phyloP scores from a whole-genome alignment of 2,113 vertebrate species.

The Bufo bufo region DNA sequence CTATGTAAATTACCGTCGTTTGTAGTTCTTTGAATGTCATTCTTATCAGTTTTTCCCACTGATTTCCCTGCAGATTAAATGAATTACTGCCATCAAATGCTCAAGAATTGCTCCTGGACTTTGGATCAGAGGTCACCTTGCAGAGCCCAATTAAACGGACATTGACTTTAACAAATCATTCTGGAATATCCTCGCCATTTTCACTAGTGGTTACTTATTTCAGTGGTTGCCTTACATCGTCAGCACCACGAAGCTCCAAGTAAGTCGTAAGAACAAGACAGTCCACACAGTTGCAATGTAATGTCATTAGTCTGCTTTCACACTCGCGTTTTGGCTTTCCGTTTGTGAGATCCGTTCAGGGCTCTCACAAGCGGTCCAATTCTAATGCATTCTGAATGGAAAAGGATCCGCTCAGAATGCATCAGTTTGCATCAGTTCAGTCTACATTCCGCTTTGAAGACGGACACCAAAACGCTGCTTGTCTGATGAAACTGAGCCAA shows the following conservation, averaged over 20 bases:
- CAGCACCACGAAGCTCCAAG: constrained; percentile 1
- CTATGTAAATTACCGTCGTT: too few species aligned
- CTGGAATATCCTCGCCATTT: constrained; percentile 79
- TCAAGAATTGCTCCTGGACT: constrained; percentile 75
- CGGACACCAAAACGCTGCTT: too few species aligned
- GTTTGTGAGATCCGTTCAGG: too few species aligned
- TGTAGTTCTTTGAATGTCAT: too few species aligned
- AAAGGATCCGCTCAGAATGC: too few species aligned
- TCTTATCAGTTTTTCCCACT: background rate
- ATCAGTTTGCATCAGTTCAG: too few species aligned
- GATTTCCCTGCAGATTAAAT: constrained; percentile 62
- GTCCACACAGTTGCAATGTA: background rate
- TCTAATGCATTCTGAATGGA: too few species aligned
- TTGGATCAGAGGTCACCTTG: constrained; percentile 76
- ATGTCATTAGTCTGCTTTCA: background rate
- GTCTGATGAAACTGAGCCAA: too few species aligned
- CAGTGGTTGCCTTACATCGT: constrained; percentile 60
- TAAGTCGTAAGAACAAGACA: constrained; percentile 5
- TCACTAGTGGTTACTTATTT: constrained; percentile 81
- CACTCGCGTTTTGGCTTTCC: too few species aligned
- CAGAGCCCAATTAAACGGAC: constrained; percentile 68
- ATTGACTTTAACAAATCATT: constrained; percentile 82
- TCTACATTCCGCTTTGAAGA: too few species aligned
- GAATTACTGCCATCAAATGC: constrained; percentile 36
- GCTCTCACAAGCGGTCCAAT: too few species aligned